Base-by-base conservation (phyloP, 2,888 invertebrate genomes). In the Barypeithes pellucidus region DNA sequence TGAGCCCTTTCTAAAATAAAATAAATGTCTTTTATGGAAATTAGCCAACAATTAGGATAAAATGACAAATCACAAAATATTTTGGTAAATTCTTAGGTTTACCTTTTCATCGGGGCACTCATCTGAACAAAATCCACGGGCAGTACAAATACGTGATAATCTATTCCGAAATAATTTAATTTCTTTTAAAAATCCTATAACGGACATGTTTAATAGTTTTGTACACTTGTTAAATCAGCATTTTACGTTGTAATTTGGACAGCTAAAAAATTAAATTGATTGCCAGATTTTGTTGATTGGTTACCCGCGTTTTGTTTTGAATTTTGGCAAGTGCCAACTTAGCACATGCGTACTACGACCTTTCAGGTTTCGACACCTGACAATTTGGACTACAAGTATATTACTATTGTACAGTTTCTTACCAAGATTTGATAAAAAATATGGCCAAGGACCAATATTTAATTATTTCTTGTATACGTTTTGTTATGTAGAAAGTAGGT, bases 1-100 rank as follows among this genome's bases (percentile, higher is more conserved):
- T 89, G n/a, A 89, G 79, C 0, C 89, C 89, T 85, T 88, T 89
- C 89, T 90, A 72, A 74, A 76, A 77, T 50, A 60, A 41, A 62
- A 43, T 14, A 41, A 5, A 20, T 50, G 7, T 29, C 29, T 65
- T 16, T 8, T 18, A 33, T 36, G 18, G 8, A 36, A 36, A 36
- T 57, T 18, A 57, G 7, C 16, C 33, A 47, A 20, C 8, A 20
- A 47, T 9, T 47, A 22, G 20, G 20, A 18, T 20, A 18, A 47
- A 20, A 20, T 20, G 47, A 22, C 47, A 47, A 47, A 1, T 20
- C 22, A 47, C 14, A 14, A 3, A 22, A 22, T 39, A 16, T 61
- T 41, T 61, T 41, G 9, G 9, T 43, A 22, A 7, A 43, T 41
- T 67, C 11, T 72, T 8, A 60, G 18, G 22, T 22, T 45, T 67